Conservation (phyloP, 2,113 vertebrate genomes). For the Campylomormyrus tamandua region DNA sequence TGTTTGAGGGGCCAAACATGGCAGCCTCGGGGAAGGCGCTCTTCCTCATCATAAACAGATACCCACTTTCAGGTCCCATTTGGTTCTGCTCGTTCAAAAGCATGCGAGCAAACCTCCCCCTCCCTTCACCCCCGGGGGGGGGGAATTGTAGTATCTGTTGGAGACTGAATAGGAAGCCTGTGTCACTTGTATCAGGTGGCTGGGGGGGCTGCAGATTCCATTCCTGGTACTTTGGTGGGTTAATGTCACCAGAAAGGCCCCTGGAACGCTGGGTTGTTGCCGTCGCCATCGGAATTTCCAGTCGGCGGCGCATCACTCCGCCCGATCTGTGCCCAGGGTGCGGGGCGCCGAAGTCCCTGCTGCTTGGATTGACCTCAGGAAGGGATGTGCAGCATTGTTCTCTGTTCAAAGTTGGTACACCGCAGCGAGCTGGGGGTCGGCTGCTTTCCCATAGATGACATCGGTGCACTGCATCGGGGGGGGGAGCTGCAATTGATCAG, state of each 20-base stretch:
- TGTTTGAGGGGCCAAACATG: slow-evolving; percentile 28
- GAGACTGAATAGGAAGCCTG: neutral
- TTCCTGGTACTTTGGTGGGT: neutral
- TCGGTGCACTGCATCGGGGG: slow-evolving; percentile 24
- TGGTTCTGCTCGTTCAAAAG: neutral
- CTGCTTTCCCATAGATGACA: slow-evolving; percentile 34
- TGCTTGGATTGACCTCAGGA: neutral
- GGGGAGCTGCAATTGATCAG: slow-evolving; percentile 54
- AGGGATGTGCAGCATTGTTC: neutral
- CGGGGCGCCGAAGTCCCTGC: slow-evolving; percentile 3
- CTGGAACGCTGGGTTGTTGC: slow-evolving; percentile 22
- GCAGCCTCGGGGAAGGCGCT: slow-evolving; percentile 2
- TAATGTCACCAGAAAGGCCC: neutral
- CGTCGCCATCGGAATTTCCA: slow-evolving; percentile 38
- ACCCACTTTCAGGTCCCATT: neutral
- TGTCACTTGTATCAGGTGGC: too few species aligned
- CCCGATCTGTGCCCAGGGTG: slow-evolving; percentile 51
- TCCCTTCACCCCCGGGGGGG: neutral
- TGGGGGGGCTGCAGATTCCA: neutral
- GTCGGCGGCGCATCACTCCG: slow-evolving; percentile 39
- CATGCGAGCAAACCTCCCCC: neutral
- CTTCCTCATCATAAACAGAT: slow-evolving; percentile 21
- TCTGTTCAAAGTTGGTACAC: neutral
- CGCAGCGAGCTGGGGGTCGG: neutral
- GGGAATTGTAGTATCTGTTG: neutral